Conservation (phyloP, 1,140 invertebrate species). For the Diprion similis region DNA sequence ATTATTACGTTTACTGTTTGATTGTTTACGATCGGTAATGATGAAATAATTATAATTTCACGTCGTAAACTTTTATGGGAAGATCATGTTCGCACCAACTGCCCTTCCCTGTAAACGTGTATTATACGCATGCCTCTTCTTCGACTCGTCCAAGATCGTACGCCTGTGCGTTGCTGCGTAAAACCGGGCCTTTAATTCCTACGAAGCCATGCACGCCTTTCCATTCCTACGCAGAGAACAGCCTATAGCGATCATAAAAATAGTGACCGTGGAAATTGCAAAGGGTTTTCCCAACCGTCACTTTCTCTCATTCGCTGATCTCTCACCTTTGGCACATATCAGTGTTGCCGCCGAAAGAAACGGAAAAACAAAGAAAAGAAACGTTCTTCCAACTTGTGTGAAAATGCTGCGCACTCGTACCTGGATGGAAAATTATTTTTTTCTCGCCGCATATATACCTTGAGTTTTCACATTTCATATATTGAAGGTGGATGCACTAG, state of each 20-base stretch:
- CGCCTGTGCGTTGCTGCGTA: neutral
- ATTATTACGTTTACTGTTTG: constrained; percentile 41
- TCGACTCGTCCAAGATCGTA: neutral
- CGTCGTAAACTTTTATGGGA: constrained; percentile 50
- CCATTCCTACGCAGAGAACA: neutral
- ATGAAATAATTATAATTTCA: constrained; percentile 59
- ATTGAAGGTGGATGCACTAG: no score
- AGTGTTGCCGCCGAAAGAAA: no score
- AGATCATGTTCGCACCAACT: neutral
- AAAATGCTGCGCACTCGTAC: no score
- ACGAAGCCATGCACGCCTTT: neutral
- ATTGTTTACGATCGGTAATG: constrained; percentile 55
- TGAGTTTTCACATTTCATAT: no score
- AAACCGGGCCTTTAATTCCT: neutral
- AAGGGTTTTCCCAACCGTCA: neutral
- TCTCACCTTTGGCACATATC: no score
- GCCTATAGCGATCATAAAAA: neutral
- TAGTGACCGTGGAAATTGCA: neutral
- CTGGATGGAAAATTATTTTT: no score
- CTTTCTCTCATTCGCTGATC: neutral
- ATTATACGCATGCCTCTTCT: neutral
- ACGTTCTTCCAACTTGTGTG: no score
- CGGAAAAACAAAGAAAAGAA: no score
- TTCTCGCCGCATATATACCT: no score
- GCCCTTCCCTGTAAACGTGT: neutral